These are phyloP conservation scores for Tethya wilhelma DNA, from an alignment of 37 sponge, comb jelly and placozoan species.

Conservation along the genomic window DNA sequence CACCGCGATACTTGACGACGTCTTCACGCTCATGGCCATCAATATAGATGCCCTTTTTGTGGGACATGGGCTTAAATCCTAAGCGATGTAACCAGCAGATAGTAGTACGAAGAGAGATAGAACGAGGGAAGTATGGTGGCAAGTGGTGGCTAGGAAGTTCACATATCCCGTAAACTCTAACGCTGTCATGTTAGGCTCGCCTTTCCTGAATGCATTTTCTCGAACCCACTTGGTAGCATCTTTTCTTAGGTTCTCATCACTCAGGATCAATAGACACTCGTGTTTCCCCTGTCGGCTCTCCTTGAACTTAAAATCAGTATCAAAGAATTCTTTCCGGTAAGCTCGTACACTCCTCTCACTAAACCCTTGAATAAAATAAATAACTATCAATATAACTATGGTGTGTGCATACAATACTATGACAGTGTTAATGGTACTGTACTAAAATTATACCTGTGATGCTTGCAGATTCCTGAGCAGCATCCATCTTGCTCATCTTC, in stretches of 20 bases:
- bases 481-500: neutral
- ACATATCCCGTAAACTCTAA: constrained; percentile 3
- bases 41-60: constrained; percentile 33
- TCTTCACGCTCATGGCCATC: constrained; percentile 51
- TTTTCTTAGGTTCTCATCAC: neutral
- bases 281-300: constrained; percentile 24
- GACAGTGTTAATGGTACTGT: too few relatives aligned
- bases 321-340: constrained; percentile 26
- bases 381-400: neutral
- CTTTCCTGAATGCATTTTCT: constrained; percentile 20
- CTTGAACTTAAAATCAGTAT: neutral
- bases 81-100: constrained; percentile 26
- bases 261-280: neutral
- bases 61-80: constrained; percentile 18
- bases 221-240: constrained; percentile 4
- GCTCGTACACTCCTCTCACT: constrained; percentile 10
- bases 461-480: constrained; percentile 8
- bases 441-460: neutral
- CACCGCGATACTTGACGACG: neutral
- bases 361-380: constrained; percentile 7
- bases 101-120: constrained; percentile 25
- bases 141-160: constrained; percentile 13
- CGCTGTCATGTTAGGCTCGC: constrained; percentile 44
- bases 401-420: too few relatives aligned
- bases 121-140: constrained; percentile 22